Conservation (phyloP, 2,113 vertebrate species). For the Heterotis niloticus region DNA sequence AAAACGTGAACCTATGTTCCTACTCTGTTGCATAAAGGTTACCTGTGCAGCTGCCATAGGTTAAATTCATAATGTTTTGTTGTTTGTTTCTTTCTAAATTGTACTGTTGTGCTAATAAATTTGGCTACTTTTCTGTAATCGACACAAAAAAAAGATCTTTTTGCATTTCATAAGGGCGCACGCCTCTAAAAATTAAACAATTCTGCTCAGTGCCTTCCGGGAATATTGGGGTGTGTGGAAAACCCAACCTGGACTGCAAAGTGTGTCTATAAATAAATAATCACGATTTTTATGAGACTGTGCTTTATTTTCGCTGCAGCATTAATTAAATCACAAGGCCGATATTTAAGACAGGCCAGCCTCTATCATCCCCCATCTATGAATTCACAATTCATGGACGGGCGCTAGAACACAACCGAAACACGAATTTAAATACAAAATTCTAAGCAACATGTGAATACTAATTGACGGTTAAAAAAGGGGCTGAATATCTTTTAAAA, state of each 20-base stretch:
- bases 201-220: slow-evolving; percentile 25
- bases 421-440: slow-evolving; percentile 42
- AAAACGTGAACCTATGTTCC: not conserved
- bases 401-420: slow-evolving; percentile 33
- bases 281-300: slow-evolving; percentile 30
- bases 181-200: slow-evolving; percentile 13
- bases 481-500: not conserved
- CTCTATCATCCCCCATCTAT: slow-evolving; percentile 47
- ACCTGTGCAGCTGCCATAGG: not conserved
- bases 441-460: slow-evolving; percentile 34
- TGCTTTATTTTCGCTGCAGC: slow-evolving; percentile 30
- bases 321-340: slow-evolving; percentile 53
- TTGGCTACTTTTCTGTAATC: slow-evolving; percentile 3
- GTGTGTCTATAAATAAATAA: slow-evolving; percentile 38
- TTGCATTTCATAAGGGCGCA: not conserved
- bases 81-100: slow-evolving; percentile 7
- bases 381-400: slow-evolving; percentile 40
- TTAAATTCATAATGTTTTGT: not conserved
- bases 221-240: slow-evolving; percentile 9
- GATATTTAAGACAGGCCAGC: slow-evolving; percentile 49
- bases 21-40: not conserved
- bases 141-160: not conserved
- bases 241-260: slow-evolving; percentile 18
- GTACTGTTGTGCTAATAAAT: not conserved
- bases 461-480: slow-evolving; percentile 15